These are phyloP conservation scores for Prionailurus viverrinus DNA, from an alignment of 2,113 vertebrate genomes.

Conservation along the genomic window DNA sequence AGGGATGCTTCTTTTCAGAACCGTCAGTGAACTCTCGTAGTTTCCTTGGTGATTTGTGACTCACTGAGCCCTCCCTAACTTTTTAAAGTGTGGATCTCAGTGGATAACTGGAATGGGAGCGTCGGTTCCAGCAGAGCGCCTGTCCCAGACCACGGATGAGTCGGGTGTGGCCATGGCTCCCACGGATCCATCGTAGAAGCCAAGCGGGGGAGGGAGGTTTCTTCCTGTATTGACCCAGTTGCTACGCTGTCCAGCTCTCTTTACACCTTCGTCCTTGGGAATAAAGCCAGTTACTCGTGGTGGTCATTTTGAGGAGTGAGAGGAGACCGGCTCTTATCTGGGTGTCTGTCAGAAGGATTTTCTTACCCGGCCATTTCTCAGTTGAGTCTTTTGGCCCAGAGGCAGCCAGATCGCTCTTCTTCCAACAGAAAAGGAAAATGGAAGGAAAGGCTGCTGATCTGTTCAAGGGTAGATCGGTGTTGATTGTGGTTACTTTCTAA, in stretches of 20 bases:
- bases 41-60: background rate
- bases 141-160: background rate
- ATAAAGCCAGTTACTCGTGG: background rate
- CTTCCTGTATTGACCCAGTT: background rate
- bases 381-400: background rate
- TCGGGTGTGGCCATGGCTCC: background rate
- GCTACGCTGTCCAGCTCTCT: fast-evolving
- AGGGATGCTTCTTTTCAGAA: background rate
- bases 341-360: background rate
- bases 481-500: background rate
- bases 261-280: background rate
- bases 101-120: background rate
- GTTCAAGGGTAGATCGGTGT: background rate
- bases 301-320: background rate
- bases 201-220: background rate
- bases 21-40: background rate
- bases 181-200: background rate
- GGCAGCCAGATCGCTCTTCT: background rate
- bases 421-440: background rate
- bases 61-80: background rate
- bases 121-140: background rate
- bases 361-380: background rate
- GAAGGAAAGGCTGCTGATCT: background rate
- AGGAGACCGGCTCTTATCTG: background rate
- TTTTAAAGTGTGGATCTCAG: background rate